Evolutionary conservation across 1,140 invertebrate species (phyloP).

Genomic region (Tetramorium alpestre): DNA sequence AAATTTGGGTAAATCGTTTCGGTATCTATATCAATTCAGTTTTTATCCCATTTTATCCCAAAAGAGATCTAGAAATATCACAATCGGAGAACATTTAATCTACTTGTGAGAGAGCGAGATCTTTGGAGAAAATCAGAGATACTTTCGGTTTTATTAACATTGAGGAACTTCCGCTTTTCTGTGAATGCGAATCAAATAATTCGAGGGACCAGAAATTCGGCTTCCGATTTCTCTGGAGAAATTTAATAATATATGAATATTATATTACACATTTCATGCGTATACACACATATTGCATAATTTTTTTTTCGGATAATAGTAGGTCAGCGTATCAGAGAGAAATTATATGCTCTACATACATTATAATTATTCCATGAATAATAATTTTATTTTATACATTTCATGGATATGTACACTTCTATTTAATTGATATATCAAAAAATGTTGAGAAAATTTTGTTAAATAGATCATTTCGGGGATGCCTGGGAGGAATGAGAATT

Average conservation of each 20-base stretch:
- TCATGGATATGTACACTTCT: neutral
- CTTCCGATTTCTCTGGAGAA: conserved; percentile 26
- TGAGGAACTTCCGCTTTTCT: neutral
- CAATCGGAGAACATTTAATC: neutral
- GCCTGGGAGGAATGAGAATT: neutral
- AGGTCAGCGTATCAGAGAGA: conserved; percentile 12
- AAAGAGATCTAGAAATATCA: neutral
- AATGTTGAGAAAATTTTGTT: neutral
- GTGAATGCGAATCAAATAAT: conserved; percentile 1
- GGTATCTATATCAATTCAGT: neutral
- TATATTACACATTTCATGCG: conserved; percentile 1
- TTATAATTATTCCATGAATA: neutral
- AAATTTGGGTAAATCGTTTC: neutral
- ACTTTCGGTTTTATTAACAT: neutral
- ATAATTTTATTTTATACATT: conserved; percentile 3
- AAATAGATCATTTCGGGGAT: neutral
- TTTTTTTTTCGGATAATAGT: conserved; percentile 8
- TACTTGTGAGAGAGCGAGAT: neutral
- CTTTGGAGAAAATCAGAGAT: neutral
- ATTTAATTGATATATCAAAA: neutral
- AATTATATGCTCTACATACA: conserved; percentile 1
- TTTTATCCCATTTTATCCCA: neutral
- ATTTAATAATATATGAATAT: neutral
- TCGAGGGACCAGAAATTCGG: neutral
- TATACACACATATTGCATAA: neutral